phyloP scores from a whole-genome alignment of 2,888 invertebrate genomes.

The Cabera pusaria region DNA sequence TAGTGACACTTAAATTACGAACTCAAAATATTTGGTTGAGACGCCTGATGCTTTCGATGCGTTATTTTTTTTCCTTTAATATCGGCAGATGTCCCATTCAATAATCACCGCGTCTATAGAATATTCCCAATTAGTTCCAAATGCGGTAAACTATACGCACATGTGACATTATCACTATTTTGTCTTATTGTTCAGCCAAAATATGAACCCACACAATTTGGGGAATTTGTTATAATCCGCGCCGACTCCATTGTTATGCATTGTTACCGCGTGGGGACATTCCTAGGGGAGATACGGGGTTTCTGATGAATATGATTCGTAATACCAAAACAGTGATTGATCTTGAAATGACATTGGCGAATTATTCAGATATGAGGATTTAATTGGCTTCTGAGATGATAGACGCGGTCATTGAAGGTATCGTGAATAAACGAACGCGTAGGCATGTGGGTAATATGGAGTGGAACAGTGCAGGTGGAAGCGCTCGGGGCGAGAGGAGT shows the following conservation, averaged over 20 bases:
- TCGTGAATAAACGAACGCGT: slow-evolving; percentile 61
- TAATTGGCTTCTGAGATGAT: slow-evolving; percentile 33
- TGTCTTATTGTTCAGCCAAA: slow-evolving; percentile 76
- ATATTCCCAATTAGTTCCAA: slow-evolving; percentile 81
- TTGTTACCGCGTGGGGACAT: slow-evolving; percentile 57
- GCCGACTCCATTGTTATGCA: slow-evolving; percentile 69
- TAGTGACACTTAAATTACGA: slow-evolving; percentile 48
- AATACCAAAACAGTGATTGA: slow-evolving; percentile 51
- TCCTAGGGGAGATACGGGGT: slow-evolving; percentile 53
- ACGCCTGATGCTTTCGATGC: not conserved
- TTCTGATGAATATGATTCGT: slow-evolving; percentile 57
- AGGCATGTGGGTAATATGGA: too few relatives aligned
- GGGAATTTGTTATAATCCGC: slow-evolving; percentile 81
- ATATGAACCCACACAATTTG: slow-evolving; percentile 81
- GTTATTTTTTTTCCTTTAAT: slow-evolving; percentile 27
- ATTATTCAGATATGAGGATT: slow-evolving; percentile 31
- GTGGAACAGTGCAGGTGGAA: slow-evolving; percentile 66
- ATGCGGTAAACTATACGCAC: slow-evolving; percentile 74
- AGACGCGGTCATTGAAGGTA: slow-evolving; percentile 58
- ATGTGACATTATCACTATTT: slow-evolving; percentile 79
- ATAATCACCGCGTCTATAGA: slow-evolving; percentile 67
- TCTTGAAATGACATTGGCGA: slow-evolving; percentile 44
- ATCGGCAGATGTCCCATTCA: slow-evolving; percentile 71
- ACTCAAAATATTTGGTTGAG: slow-evolving; percentile 5
- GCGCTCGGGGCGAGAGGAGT: slow-evolving; percentile 62